A percentile compares a stretch with the other conserved stretches of the same genome.
These are phyloP conservation scores for Lota lota DNA, from an alignment of 2,113 vertebrate genomes.

Conservation along the genomic window DNA sequence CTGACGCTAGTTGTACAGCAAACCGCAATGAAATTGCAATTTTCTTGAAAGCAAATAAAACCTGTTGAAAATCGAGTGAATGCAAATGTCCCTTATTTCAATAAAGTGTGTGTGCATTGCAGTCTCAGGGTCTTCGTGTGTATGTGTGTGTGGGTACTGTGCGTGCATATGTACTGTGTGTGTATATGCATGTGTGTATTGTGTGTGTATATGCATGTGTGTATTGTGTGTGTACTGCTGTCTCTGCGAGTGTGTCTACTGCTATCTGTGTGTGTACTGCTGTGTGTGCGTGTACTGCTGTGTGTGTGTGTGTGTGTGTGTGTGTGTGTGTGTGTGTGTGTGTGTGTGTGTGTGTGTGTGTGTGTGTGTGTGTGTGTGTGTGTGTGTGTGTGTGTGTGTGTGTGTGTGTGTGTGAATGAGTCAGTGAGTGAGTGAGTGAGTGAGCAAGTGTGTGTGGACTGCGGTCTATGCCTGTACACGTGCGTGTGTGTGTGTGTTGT, in stretches of 20 bases:
- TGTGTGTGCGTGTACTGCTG: not conserved
- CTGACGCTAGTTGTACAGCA: not conserved
- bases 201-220: not conserved
- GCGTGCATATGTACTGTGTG: not conserved
- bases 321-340: not conserved
- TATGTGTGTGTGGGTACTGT: constrained; percentile 1
- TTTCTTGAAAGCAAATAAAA: not conserved
- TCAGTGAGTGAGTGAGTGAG: too few relatives aligned
- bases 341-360: not conserved
- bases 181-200: not conserved
- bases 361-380: not conserved
- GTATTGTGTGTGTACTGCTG: not conserved
- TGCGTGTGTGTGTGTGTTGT: constrained; percentile 4
- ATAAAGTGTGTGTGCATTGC: constrained; percentile 6
- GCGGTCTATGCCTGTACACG: too few relatives aligned
- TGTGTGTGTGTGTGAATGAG: constrained; percentile 3
- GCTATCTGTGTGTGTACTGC: too few relatives aligned
- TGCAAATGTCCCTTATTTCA: not conserved
- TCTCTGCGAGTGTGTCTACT: not conserved
- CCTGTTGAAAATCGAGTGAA: not conserved
- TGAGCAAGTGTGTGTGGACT: too few relatives aligned
- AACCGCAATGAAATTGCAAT: not conserved
- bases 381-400: too few relatives aligned
- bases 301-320: not conserved
- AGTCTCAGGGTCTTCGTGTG: not conserved